phyloP scores from a whole-genome alignment of 2,888 invertebrate species.

The Spisula subtruncata region DNA sequence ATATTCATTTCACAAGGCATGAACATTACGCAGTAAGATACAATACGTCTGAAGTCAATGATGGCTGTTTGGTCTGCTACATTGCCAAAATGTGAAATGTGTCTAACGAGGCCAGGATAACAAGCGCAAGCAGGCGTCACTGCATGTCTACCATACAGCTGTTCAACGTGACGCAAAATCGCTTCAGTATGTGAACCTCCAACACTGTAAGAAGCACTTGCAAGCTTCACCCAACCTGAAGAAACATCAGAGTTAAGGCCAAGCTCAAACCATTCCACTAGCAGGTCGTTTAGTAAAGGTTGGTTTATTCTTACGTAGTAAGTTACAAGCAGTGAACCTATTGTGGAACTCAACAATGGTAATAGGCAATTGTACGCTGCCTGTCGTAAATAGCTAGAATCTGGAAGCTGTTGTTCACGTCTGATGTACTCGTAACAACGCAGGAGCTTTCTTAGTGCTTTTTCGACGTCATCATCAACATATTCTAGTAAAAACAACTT shows the following conservation, averaged over 20 bases:
- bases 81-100: not conserved
- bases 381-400: not conserved
- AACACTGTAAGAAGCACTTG: not conserved
- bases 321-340: not conserved
- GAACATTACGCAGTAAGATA: not conserved
- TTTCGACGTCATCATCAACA: not conserved
- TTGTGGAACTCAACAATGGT: not conserved
- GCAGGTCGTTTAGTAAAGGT: not conserved
- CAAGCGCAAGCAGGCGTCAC: not conserved
- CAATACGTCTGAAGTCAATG: not conserved
- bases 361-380: not conserved
- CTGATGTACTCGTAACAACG: not conserved
- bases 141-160: not conserved
- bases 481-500: not conserved
- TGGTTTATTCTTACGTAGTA: not conserved
- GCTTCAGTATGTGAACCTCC: not conserved
- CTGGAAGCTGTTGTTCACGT: not conserved
- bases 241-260: constrained; percentile 6
- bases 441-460: not conserved
- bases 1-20: constrained; percentile 14
- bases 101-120: not conserved
- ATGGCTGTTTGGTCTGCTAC: not conserved
- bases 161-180: not conserved
- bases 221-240: constrained; percentile 13
- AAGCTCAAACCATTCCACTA: not conserved